phyloP scores from a whole-genome alignment of 2,888 invertebrate species.

The Cepaea hortensis region DNA sequence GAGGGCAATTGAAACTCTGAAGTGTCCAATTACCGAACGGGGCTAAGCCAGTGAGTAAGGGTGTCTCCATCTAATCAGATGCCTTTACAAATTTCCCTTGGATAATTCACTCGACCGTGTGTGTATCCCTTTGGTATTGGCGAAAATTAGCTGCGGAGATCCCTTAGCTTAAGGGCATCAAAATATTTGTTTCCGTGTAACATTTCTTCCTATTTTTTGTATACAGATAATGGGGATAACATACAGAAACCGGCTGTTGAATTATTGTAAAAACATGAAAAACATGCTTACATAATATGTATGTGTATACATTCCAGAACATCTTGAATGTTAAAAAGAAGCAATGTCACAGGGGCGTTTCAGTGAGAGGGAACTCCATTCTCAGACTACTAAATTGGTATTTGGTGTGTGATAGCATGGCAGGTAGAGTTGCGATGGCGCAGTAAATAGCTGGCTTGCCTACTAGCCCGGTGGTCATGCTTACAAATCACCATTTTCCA shows the following conservation, averaged over 20 bases:
- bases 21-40: slow-evolving; percentile 40
- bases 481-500: too few relatives aligned
- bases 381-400: too few relatives aligned
- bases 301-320: too few relatives aligned
- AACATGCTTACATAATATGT: too few relatives aligned
- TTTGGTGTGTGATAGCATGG: too few relatives aligned
- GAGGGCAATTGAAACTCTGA: slow-evolving; percentile 23
- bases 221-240: neutral
- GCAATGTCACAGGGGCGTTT: too few relatives aligned
- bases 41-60: slow-evolving; percentile 18
- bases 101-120: slow-evolving; percentile 13
- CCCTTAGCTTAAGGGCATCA: neutral
- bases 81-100: slow-evolving; percentile 21
- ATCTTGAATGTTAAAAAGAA: too few relatives aligned
- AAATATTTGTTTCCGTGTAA: slow-evolving; percentile 40
- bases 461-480: too few relatives aligned
- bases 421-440: too few relatives aligned
- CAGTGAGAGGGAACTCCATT: too few relatives aligned
- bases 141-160: slow-evolving; percentile 1
- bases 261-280: too few relatives aligned
- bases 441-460: too few relatives aligned
- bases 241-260: neutral
- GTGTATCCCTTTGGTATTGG: neutral
- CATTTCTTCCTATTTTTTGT: neutral
- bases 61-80: slow-evolving; percentile 40